Evolutionary conservation across 2,888 invertebrate genomes (phyloP).

Genomic region (Ypsolopha sequella): DNA sequence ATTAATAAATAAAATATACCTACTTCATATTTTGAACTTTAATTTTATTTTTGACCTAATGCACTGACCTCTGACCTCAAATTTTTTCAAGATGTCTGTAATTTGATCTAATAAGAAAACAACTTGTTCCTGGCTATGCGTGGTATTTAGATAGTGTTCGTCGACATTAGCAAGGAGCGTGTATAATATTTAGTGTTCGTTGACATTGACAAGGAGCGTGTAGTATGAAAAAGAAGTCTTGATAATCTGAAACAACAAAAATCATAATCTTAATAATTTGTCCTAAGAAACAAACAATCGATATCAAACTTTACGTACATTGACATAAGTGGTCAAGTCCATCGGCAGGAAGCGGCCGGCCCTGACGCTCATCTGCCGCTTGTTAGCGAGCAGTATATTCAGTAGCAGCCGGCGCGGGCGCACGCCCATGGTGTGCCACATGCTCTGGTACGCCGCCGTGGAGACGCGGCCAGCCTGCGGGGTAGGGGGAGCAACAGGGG

Average conservation of each 20-base stretch:
- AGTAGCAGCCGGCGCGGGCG: slow-evolving; percentile 34
- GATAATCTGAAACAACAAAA: slow-evolving; percentile 39
- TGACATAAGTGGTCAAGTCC: slow-evolving; percentile 46
- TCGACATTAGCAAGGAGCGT: too few relatives aligned
- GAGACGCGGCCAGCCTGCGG: slow-evolving; percentile 46
- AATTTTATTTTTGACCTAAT: too few relatives aligned
- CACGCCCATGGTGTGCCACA: slow-evolving; percentile 38
- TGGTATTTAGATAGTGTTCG: too few relatives aligned
- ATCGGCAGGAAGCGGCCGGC: slow-evolving; percentile 48
- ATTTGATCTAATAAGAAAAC: too few relatives aligned
- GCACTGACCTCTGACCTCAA: too few relatives aligned
- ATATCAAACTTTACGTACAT: not conserved
- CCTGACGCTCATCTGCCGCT: slow-evolving; percentile 27
- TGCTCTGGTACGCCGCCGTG: slow-evolving; percentile 45
- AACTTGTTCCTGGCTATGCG: too few relatives aligned
- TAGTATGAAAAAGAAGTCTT: slow-evolving; percentile 62
- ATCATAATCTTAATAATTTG: not conserved
- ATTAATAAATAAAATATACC: too few relatives aligned
- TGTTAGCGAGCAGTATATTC: slow-evolving; percentile 35
- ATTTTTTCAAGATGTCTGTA: too few relatives aligned
- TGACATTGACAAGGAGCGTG: slow-evolving; percentile 51
- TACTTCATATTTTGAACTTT: too few relatives aligned
- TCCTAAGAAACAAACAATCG: not conserved
- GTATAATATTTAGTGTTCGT: slow-evolving; percentile 38
- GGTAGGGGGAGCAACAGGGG: not conserved